Percentiles rank a stretch among this genome's conserved stretches.
Evolutionary conservation across 2,797 vertebrate genomes (phyloP).

Genomic region (Gallirallus australis): DNA sequence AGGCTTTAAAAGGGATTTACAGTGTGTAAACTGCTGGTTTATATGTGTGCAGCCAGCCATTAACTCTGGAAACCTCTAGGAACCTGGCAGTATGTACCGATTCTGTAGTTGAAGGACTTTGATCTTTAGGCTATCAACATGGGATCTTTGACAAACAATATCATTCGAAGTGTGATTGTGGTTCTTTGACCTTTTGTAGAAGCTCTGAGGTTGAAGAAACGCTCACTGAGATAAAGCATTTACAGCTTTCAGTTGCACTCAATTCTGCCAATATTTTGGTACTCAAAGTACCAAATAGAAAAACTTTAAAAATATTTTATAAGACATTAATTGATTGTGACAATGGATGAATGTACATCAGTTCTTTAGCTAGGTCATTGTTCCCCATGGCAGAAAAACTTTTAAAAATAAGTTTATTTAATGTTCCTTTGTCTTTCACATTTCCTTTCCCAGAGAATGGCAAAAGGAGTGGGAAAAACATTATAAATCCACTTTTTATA

Average conservation of each 20-base stretch:
- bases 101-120: constrained; percentile 31
- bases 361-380: neutral
- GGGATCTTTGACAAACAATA: constrained; percentile 42
- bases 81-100: neutral
- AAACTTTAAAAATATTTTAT: neutral
- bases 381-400: neutral
- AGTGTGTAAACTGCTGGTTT: neutral
- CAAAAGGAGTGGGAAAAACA: neutral
- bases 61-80: neutral
- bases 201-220: neutral
- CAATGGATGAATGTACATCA: neutral
- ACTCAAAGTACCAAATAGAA: neutral
- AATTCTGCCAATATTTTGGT: neutral
- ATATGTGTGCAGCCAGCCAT: neutral
- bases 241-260: neutral
- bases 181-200: constrained; percentile 4
- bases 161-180: neutral
- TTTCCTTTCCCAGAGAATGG: constrained; percentile 22
- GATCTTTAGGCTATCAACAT: constrained; percentile 9
- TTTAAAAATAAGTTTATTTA: neutral
- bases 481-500: neutral
- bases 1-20: neutral
- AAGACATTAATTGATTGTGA: neutral
- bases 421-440: constrained; percentile 3
- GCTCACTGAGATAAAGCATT: neutral